Percentiles rank a stretch among this genome's conserved stretches.
phyloP scores from a whole-genome alignment of 2,113 vertebrate genomes.

The Ictalurus furcatus region DNA sequence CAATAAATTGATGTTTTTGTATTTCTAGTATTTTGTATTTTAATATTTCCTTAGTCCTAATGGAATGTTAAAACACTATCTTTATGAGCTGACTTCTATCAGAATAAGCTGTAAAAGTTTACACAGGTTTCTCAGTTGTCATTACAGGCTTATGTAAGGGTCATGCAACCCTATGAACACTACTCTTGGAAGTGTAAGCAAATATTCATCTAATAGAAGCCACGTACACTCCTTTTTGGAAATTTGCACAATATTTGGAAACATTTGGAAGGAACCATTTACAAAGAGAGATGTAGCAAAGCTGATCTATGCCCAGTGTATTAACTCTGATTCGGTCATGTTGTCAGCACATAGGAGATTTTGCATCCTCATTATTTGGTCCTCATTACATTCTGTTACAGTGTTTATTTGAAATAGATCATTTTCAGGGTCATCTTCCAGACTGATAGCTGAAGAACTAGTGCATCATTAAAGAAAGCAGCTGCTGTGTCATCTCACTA shows the following conservation, averaged over 20 bases:
- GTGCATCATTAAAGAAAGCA: slow-evolving; percentile 44
- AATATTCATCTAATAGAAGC: neutral
- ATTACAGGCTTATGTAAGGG: neutral
- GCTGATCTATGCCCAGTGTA: neutral
- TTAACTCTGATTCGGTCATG: neutral
- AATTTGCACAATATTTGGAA: neutral
- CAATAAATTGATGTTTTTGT: neutral
- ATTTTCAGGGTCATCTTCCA: slow-evolving; percentile 8
- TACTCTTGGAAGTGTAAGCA: neutral
- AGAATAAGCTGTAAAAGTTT: neutral
- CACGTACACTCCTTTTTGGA: neutral
- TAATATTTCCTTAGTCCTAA: neutral
- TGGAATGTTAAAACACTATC: neutral
- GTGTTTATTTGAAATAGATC: slow-evolving; percentile 19
- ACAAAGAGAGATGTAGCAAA: neutral
- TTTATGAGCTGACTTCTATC: neutral
- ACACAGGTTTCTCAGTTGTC: neutral
- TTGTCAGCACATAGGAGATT: slow-evolving; percentile 1
- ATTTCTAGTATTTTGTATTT: neutral
- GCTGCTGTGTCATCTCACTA: slow-evolving; percentile 39
- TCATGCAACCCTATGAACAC: neutral
- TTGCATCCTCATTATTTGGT: slow-evolving; percentile 11
- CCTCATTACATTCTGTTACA: neutral
- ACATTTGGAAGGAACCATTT: neutral
- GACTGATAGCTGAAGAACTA: slow-evolving; percentile 45